A percentile compares a stretch with the other conserved stretches of the same genome.
Evolutionary conservation across 2,797 vertebrate species (phyloP).

Genomic region (Squalus acanthias): DNA sequence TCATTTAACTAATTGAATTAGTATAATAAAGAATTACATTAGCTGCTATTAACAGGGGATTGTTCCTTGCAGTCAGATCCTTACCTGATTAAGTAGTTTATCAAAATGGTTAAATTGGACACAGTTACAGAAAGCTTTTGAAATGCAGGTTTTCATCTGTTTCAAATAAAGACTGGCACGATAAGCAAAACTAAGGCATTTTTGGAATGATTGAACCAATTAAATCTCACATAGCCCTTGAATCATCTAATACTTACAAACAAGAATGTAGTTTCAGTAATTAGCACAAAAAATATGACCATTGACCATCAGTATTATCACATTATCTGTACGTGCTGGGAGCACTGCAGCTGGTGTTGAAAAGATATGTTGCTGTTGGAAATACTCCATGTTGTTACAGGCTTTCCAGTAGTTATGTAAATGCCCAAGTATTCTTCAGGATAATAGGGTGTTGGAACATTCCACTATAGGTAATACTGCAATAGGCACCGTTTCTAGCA

Average conservation of each 20-base stretch:
- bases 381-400: neutral
- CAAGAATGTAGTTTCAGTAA: neutral
- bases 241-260: neutral
- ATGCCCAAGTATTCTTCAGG: neutral
- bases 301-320: neutral
- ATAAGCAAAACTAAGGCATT: neutral
- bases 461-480: too few species aligned
- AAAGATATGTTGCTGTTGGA: neutral
- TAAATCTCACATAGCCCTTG: neutral
- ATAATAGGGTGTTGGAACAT: neutral
- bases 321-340: neutral
- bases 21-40: neutral
- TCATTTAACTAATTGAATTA: neutral
- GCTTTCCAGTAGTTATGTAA: neutral
- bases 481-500: neutral
- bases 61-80: neutral
- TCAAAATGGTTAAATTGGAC: neutral
- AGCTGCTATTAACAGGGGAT: neutral
- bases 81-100: neutral
- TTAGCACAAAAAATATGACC: neutral
- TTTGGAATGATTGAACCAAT: neutral
- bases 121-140: neutral
- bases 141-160: neutral
- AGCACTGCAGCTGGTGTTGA: neutral
- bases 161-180: conserved; percentile 1